These are phyloP conservation scores for Tachystola acroxantha DNA, from an alignment of 2,888 invertebrate species.

Conservation along the genomic window DNA sequence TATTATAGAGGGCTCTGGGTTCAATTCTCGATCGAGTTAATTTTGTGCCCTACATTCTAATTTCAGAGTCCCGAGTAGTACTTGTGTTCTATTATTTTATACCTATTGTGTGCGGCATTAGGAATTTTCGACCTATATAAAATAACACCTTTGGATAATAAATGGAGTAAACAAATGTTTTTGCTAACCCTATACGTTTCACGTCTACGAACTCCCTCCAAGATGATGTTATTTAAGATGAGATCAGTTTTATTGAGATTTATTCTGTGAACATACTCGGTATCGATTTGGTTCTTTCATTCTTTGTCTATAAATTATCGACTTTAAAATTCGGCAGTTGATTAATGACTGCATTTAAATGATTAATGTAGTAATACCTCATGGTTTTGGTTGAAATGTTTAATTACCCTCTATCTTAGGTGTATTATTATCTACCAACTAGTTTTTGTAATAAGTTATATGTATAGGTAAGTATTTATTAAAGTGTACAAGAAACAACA, in stretches of 20 bases:
- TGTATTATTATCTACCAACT: slow-evolving; percentile 3
- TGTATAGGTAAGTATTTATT: no score
- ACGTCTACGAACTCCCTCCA: slow-evolving; percentile 37
- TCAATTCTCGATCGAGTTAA: no score
- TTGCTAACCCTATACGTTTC: slow-evolving; percentile 43
- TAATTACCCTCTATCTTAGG: slow-evolving; percentile 2
- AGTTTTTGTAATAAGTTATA: no score
- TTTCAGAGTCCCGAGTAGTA: no score
- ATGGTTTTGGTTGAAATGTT: slow-evolving; percentile 3
- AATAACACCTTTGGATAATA: no score
- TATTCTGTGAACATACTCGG: slow-evolving; percentile 61
- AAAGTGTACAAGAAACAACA: no score
- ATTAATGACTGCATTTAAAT: slow-evolving; percentile 36
- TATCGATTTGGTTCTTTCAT: slow-evolving; percentile 51
- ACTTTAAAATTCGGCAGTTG: slow-evolving; percentile 33
- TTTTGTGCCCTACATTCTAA: no score
- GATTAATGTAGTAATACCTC: slow-evolving; percentile 19
- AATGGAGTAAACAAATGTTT: slow-evolving; percentile 10
- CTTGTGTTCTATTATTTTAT: no score
- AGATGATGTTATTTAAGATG: slow-evolving; percentile 71
- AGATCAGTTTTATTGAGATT: slow-evolving; percentile 73
- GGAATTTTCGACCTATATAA: no score
- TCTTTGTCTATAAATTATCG: slow-evolving; percentile 55
- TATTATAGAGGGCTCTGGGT: no score
- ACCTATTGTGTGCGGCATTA: no score